Conservation (phyloP, 2,888 invertebrate species). For the Cryptocheilus praepositus region DNA sequence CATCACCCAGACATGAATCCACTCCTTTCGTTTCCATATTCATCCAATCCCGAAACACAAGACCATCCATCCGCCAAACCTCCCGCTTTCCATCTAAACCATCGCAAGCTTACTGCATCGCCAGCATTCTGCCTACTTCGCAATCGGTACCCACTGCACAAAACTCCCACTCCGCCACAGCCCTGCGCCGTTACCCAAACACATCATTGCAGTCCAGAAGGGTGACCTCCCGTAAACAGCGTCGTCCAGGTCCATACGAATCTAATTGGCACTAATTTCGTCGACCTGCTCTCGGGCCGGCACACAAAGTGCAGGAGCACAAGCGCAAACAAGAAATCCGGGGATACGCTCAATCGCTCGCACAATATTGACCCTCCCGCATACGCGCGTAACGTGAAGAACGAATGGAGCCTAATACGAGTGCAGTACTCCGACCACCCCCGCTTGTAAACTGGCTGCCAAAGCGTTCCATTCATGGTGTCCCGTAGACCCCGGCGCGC, state of each 20-base stretch:
- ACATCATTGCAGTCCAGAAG: too few species aligned
- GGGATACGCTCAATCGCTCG: conserved; percentile 67
- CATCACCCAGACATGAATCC: too few species aligned
- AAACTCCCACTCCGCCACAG: too few species aligned
- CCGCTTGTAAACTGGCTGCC: conserved; percentile 54
- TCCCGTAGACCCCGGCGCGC: conserved; percentile 39
- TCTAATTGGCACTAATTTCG: conserved; percentile 72
- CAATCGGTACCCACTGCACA: too few species aligned
- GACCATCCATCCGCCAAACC: too few species aligned
- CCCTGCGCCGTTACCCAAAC: too few species aligned
- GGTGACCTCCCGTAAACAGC: neutral
- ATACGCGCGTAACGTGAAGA: conserved; percentile 46
- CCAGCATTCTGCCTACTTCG: too few species aligned
- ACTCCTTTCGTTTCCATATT: too few species aligned
- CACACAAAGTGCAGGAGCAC: conserved; percentile 33
- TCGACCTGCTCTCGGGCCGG: conserved; percentile 56
- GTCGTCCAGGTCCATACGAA: conserved; percentile 39
- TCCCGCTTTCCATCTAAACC: too few species aligned
- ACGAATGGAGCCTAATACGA: conserved; percentile 68
- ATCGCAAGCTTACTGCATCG: too few species aligned
- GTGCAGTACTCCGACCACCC: conserved; percentile 48
- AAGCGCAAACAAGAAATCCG: conserved; percentile 69
- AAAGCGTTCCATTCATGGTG: conserved; percentile 59
- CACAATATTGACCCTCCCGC: conserved; percentile 71
- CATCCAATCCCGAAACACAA: too few species aligned